Conservation (phyloP, 2,113 vertebrate genomes). For the Ochotona curzoniae region DNA sequence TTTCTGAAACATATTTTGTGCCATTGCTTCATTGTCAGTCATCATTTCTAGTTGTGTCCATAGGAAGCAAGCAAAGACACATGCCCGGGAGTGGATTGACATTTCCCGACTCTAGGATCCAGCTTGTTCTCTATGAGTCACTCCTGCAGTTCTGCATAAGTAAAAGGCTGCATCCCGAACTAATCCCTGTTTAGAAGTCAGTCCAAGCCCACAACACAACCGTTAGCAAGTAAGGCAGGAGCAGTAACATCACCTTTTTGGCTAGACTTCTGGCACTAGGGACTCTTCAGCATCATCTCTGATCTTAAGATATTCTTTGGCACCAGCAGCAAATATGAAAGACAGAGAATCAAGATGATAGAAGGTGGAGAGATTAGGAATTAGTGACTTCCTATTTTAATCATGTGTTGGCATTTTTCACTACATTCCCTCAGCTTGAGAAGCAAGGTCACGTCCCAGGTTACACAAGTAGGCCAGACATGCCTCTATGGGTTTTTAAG, state of each 20-base stretch:
- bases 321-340: not conserved
- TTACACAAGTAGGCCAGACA: not conserved
- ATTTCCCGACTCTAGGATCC: not conserved
- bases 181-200: not conserved
- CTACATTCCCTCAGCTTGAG: conserved; percentile 36
- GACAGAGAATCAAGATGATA: conserved; percentile 25
- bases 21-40: not conserved
- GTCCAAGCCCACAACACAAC: conserved; percentile 7
- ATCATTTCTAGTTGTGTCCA: not conserved
- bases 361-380: conserved; percentile 12
- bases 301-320: conserved; percentile 9
- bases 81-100: not conserved
- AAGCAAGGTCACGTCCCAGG: conserved; percentile 52
- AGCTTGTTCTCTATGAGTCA: not conserved
- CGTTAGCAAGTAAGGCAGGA: conserved; percentile 1
- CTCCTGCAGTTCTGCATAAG: not conserved
- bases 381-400: conserved; percentile 44
- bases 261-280: not conserved
- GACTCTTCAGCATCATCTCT: not conserved
- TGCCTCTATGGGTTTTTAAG: not conserved
- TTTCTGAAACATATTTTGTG: not conserved
- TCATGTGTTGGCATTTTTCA: not conserved
- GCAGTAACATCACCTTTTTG: not conserved
- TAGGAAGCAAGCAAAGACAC: not conserved
- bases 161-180: conserved; percentile 2